These are phyloP conservation scores for Panurus biarmicus DNA, from an alignment of 2,113 vertebrate genomes.

Conservation along the genomic window DNA sequence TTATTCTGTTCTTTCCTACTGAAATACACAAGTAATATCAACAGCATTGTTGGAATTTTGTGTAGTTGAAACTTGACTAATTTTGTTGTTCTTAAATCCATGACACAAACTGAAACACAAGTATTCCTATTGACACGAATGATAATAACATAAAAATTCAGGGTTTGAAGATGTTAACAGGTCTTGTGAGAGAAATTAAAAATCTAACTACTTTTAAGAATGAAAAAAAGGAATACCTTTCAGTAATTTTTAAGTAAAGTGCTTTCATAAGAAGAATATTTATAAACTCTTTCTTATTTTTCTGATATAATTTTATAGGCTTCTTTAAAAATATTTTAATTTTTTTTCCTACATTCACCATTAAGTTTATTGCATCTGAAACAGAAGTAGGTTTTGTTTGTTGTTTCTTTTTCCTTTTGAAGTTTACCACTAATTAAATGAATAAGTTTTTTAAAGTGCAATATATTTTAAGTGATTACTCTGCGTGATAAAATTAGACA, in stretches of 20 bases:
- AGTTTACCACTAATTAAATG: not conserved
- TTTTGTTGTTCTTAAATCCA: not conserved
- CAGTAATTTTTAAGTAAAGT: not conserved
- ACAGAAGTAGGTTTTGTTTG: fast-evolving
- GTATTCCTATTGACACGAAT: not conserved
- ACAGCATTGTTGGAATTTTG: not conserved
- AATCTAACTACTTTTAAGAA: not conserved
- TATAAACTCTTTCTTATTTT: not conserved
- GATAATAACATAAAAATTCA: not conserved
- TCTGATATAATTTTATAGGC: not conserved
- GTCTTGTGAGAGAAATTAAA: not conserved
- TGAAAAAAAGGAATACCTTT: not conserved
- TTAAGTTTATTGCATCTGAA: not conserved
- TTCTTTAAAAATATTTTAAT: not conserved
- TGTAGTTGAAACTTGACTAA: not conserved
- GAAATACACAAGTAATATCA: not conserved
- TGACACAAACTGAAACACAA: not conserved
- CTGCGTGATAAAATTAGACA: not conserved
- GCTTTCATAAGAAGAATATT: not conserved
- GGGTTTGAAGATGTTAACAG: not conserved
- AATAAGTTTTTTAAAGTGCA: not conserved
- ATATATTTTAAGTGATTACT: not conserved
- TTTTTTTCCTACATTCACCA: not conserved
- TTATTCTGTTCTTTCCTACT: not conserved
- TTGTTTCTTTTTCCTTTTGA: not conserved